phyloP scores from a whole-genome alignment of 2,113 vertebrate species.

The Psittacara wagleri region DNA sequence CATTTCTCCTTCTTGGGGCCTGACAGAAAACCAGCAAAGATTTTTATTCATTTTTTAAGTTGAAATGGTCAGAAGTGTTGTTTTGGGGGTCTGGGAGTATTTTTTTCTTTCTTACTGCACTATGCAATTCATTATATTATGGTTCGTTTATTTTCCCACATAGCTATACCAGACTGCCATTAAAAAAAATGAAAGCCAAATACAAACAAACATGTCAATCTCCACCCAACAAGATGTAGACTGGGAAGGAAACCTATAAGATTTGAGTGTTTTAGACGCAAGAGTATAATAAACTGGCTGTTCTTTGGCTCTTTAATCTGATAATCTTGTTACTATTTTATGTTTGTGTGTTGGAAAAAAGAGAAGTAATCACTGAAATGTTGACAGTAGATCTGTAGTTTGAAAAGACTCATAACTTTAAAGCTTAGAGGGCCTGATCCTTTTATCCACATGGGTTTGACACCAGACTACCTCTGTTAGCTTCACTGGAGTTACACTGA shows the following conservation, averaged over 20 bases:
- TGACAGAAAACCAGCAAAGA: background rate
- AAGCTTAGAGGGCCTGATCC: constrained; percentile 54
- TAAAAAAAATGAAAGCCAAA: background rate
- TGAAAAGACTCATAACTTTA: constrained; percentile 64
- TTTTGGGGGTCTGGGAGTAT: background rate
- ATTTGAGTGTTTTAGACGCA: background rate
- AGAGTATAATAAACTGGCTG: constrained; percentile 47
- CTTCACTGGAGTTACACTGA: constrained; percentile 47
- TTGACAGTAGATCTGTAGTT: constrained; percentile 40
- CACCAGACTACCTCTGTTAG: constrained; percentile 26
- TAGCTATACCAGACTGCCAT: background rate
- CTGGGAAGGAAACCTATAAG: background rate
- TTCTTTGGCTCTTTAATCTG: constrained; percentile 59
- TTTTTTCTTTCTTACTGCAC: background rate
- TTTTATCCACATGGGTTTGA: constrained; percentile 47
- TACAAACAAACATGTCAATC: background rate
- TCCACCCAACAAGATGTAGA: background rate
- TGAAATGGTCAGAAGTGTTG: background rate
- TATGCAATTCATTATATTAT: fast-evolving
- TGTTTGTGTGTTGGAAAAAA: constrained; percentile 39
- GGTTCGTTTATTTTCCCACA: background rate
- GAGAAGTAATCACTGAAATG: constrained; percentile 53
- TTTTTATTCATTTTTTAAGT: background rate
- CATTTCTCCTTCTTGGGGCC: background rate
- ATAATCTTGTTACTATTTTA: constrained; percentile 63